Conservation (phyloP, 2,888 invertebrate genomes). For the Sarcophaga variegata region DNA sequence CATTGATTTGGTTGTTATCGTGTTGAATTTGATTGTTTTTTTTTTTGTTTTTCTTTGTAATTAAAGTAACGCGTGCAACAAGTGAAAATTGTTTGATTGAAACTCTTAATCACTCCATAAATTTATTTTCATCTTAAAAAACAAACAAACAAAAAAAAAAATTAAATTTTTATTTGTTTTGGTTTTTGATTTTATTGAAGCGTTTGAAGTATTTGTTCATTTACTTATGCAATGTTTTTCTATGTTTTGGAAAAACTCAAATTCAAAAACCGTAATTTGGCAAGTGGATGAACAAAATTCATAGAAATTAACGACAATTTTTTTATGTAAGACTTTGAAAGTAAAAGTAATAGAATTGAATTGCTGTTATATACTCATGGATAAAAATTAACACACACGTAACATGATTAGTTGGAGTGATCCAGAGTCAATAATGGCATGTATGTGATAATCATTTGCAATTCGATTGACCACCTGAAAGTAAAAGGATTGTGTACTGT, state of each 20-base stretch:
- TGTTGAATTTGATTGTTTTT: neutral
- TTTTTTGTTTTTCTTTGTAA: slow-evolving; percentile 35
- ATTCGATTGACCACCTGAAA: too few species aligned
- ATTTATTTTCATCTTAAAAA: slow-evolving; percentile 44
- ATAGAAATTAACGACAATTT: neutral
- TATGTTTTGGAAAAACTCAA: too few species aligned
- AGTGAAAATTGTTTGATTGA: slow-evolving; percentile 54
- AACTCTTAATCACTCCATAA: slow-evolving; percentile 1
- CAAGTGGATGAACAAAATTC: neutral
- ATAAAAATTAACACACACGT: too few species aligned
- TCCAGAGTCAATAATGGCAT: too few species aligned
- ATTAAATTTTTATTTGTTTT: slow-evolving; percentile 10
- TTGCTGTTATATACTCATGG: too few species aligned
- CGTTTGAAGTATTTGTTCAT: too few species aligned
- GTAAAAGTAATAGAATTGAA: neutral
- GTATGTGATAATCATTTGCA: too few species aligned
- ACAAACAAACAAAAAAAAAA: slow-evolving; percentile 29
- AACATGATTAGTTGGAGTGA: too few species aligned
- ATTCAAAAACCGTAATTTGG: too few species aligned
- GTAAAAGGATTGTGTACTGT: too few species aligned
- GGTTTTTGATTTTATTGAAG: too few species aligned
- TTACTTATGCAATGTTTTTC: too few species aligned
- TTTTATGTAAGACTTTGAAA: slow-evolving; percentile 14
- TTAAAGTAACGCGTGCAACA: slow-evolving; percentile 61
- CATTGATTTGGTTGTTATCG: slow-evolving; percentile 19